These are phyloP conservation scores for Copidosoma floridanum DNA, from an alignment of 1,140 invertebrate species.

Conservation along the genomic window DNA sequence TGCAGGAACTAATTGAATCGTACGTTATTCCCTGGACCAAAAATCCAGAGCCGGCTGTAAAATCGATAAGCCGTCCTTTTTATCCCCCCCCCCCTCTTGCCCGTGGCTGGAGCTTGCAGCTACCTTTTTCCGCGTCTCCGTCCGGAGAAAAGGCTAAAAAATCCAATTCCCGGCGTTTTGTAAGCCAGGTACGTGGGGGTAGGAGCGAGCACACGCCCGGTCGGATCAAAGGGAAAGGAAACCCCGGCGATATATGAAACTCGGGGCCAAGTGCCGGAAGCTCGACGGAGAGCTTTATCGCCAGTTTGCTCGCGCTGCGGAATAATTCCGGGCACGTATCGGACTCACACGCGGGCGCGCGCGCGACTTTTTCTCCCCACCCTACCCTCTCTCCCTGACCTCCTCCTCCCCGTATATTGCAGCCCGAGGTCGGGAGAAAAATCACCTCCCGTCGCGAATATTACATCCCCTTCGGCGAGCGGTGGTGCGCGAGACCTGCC, in stretches of 20 bases:
- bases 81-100: not conserved
- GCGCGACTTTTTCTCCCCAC: too few species aligned
- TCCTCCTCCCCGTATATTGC: too few species aligned
- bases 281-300: constrained; percentile 18
- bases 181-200: constrained; percentile 8
- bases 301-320: constrained; percentile 8
- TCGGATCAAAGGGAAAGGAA: constrained; percentile 22
- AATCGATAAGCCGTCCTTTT: constrained; percentile 10
- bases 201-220: not conserved
- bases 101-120: too few species aligned
- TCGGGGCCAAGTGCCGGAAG: constrained; percentile 11
- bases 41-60: constrained; percentile 19
- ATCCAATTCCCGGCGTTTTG: constrained; percentile 13
- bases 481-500: too few species aligned
- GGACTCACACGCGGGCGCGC: too few species aligned
- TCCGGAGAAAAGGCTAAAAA: too few species aligned
- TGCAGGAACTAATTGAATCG: too few species aligned
- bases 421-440: not conserved
- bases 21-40: too few species aligned
- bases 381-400: too few species aligned
- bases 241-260: constrained; percentile 14
- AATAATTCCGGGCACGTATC: constrained; percentile 26
- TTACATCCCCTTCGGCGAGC: too few species aligned
- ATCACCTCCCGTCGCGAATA: not conserved
- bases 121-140: too few species aligned